These are phyloP conservation scores for Lamellibrachia luymesi DNA, from an alignment of 1,140 invertebrate species.

Conservation along the genomic window DNA sequence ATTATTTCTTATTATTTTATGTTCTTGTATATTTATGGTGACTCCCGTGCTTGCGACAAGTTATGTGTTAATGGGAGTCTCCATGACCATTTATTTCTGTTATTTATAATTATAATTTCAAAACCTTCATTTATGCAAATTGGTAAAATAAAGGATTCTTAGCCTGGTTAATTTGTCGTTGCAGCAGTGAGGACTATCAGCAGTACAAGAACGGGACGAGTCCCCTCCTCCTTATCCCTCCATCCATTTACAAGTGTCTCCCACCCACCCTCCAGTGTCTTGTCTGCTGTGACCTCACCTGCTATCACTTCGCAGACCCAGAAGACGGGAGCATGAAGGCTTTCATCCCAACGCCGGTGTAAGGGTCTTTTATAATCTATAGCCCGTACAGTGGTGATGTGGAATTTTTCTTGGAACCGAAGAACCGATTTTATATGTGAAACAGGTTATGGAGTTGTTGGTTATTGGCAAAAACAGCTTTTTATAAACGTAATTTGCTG, in stretches of 20 bases:
- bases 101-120: too few species aligned
- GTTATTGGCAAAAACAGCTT: background rate
- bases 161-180: slow-evolving; percentile 37
- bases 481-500: background rate
- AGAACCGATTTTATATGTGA: background rate
- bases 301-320: background rate
- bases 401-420: background rate
- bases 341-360: background rate
- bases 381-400: background rate
- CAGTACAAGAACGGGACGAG: slow-evolving; percentile 84
- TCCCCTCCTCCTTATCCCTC: slow-evolving; percentile 82
- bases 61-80: too few species aligned
- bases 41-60: too few species aligned
- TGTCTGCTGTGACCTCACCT: background rate
- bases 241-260: slow-evolving; percentile 67
- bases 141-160: too few species aligned
- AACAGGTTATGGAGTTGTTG: background rate
- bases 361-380: background rate
- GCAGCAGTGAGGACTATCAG: slow-evolving; percentile 76
- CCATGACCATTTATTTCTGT: too few species aligned
- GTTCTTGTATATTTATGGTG: too few species aligned
- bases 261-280: background rate
- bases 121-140: too few species aligned
- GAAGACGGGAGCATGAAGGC: background rate
- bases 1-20: too few species aligned